Evolutionary conservation across 2,113 vertebrate species (phyloP).

Genomic region (Callaeas wilsoni): DNA sequence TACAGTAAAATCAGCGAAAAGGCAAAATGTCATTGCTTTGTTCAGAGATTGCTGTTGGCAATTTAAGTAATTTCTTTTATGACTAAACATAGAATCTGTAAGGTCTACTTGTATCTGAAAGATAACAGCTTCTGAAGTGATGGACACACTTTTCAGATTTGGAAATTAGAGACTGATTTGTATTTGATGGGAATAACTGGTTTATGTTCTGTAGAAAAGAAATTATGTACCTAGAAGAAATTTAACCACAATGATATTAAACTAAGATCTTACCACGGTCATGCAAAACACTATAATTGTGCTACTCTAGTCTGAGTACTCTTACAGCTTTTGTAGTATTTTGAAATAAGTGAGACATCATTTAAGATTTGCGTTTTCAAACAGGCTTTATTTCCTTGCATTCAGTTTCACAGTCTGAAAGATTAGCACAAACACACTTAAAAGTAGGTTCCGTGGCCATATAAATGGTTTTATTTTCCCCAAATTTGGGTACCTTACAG

Average conservation of each 20-base stretch:
- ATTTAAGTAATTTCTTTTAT: background rate
- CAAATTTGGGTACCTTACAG: background rate
- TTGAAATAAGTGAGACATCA: background rate
- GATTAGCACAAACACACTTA: background rate
- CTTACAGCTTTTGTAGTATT: background rate
- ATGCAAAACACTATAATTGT: background rate
- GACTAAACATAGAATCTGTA: background rate
- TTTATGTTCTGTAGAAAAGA: background rate
- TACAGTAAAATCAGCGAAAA: background rate
- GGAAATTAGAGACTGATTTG: background rate
- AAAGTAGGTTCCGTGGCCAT: background rate
- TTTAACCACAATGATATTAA: background rate
- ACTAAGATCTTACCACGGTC: background rate
- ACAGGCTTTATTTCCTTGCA: background rate
- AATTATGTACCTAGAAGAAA: background rate
- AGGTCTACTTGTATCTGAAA: background rate
- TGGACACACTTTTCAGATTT: background rate
- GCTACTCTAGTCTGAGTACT: background rate
- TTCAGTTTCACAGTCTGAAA: background rate
- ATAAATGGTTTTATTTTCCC: slow-evolving; percentile 1
- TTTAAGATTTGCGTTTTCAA: background rate
- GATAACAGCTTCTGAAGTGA: background rate
- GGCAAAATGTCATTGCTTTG: background rate
- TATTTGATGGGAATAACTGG: background rate
- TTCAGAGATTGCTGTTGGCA: background rate